phyloP scores from a whole-genome alignment of 2,888 invertebrate genomes.

The Flexamia atlantica region DNA sequence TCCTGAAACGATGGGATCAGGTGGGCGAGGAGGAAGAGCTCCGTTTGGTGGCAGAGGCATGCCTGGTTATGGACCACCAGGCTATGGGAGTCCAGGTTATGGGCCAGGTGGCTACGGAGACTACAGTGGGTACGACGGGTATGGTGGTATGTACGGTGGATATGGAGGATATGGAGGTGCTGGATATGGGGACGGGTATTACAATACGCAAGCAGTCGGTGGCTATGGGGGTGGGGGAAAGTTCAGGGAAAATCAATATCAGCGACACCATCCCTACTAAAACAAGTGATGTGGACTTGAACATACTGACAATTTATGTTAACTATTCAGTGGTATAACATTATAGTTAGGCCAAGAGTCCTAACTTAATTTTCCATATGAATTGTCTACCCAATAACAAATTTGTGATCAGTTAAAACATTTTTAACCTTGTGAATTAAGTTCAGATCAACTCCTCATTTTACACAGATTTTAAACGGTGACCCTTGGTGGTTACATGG shows the following conservation, averaged over 20 bases:
- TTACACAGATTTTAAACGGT: too few species aligned
- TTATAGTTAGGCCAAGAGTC: constrained; percentile 16
- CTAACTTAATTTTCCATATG: constrained; percentile 8
- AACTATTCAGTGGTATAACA: constrained; percentile 44
- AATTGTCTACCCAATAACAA: background rate
- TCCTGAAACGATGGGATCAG: constrained; percentile 74
- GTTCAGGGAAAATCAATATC: constrained; percentile 68
- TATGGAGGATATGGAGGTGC: constrained; percentile 65
- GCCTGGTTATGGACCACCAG: constrained; percentile 68
- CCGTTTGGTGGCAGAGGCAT: constrained; percentile 63
- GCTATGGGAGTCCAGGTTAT: constrained; percentile 69
- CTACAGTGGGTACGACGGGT: constrained; percentile 74
- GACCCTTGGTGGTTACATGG: background rate
- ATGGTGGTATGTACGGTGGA: constrained; percentile 72
- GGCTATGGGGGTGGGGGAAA: constrained; percentile 71
- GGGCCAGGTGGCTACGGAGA: constrained; percentile 72
- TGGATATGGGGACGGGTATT: constrained; percentile 73
- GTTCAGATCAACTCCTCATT: background rate
- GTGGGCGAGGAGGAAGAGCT: constrained; percentile 69
- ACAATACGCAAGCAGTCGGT: constrained; percentile 68
- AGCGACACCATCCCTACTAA: constrained; percentile 68
- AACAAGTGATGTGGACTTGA: constrained; percentile 33
- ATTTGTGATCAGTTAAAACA: constrained; percentile 6
- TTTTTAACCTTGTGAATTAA: background rate
- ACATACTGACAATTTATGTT: constrained; percentile 38